Evolutionary conservation across 2,888 invertebrate genomes (phyloP), one percentile per base, ranked within the genome.

Genomic region (Polydesmus complanatus): DNA sequence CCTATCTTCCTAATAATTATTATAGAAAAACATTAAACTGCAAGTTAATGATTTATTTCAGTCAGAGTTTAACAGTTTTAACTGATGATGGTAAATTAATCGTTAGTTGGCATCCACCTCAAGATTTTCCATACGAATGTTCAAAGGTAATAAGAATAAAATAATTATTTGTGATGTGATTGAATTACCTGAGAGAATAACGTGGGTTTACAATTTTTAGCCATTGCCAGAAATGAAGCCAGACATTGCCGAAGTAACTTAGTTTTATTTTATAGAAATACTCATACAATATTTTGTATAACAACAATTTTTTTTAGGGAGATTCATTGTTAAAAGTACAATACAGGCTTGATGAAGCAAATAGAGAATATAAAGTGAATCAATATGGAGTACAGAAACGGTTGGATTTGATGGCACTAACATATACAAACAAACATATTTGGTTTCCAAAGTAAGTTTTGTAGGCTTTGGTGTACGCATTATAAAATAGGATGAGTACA

Each of bases 321-420:
- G 60, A 60, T 60, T 60, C 60, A n/a, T 19, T 49, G 1, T 22
- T 60, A 27, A 60, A 60, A 23, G 18, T 60, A 21, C 60, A 60
- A 22, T 60, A 60, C 27, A 21, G 56, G 11, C 18, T 55, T 14
- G 60, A 60, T 19, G 55, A 55, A 14, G 8, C 37, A 14, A 54
- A 60, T 47, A 27, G 60, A 14, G 11, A 54, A 48, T 27, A 23
- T 2, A n/a, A n/a, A n/a, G n/a, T n/a, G n/a, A n/a, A n/a, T n/a
- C n/a, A n/a, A n/a, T n/a, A n/a, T n/a, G n/a, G n/a, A n/a, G n/a
- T n/a, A n/a, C n/a, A n/a, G n/a, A 37, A 37, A 14, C 37, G 37
- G 5, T 22, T 47, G 18, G 50, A 50, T 26, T 23, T 60, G 2
- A 23, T 19, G 27, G 23, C 26, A 50, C 5, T 56, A 18, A 60